Base-by-base conservation (phyloP, 2,797 vertebrate genomes). In the Enteromius fasciolatus region DNA sequence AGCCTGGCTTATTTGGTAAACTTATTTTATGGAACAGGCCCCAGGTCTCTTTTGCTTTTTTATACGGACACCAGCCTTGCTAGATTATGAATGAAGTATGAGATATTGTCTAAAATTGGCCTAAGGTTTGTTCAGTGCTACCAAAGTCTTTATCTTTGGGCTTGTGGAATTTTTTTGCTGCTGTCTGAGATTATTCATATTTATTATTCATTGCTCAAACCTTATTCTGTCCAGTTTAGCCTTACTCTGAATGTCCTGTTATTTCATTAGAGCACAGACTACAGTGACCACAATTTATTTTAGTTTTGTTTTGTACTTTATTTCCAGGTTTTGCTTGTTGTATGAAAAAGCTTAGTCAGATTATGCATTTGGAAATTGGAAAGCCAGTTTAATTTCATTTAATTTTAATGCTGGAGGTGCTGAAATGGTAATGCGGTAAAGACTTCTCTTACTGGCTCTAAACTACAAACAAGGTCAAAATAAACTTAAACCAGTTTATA, bases 21-120 rank as follows among this genome's bases (percentile, higher is more conserved):
- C n/a, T n/a, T n/a, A n/a, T n/a, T n/a, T n/a, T n/a, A n/a, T n/a
- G n/a, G n/a, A n/a, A n/a, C n/a, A n/a, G n/a, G n/a, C n/a, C n/a
- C n/a, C n/a, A n/a, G n/a, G n/a, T n/a, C n/a, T n/a, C n/a, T n/a
- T n/a, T n/a, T n/a, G n/a, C 54, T 74, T 82, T 31, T 63, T 86
- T 17, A 2, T 52, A 36, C n/a, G 78, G 61, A 54, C 74, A 46
- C 50, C 23, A 54, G 25, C 48, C 12, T 8, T 80, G 61, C 67
- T 74, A 57, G 78, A 86, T 80, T 57, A 77, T 64, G 3, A 75
- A 85, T 81, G 69, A 72, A 75, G 39, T 74, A 18, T 18, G 46
- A 78, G 64, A 25, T 39, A 17, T 63, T 52, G 44, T 72, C 59
- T 59, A 80, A 76, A 84, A 66, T 80, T 82, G 54, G 10, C 59